These are phyloP conservation scores for Xylota sylvarum DNA, from an alignment of 2,888 invertebrate species.

Conservation along the genomic window DNA sequence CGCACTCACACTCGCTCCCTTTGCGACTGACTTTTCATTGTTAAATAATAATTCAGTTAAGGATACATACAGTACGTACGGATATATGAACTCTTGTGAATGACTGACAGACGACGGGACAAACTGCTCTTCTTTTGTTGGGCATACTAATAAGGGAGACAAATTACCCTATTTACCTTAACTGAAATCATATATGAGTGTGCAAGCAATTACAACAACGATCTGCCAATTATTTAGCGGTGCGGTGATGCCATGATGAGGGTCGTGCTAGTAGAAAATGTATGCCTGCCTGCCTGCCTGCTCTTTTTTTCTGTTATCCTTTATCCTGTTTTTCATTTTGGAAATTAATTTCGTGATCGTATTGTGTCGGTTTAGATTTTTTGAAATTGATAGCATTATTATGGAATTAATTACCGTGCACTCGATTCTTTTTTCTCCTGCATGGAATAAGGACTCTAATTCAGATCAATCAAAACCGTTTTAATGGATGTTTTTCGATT, in stretches of 20 bases:
- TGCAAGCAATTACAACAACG: conserved; percentile 74
- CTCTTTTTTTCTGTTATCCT: conserved; percentile 58
- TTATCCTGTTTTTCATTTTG: conserved; percentile 22
- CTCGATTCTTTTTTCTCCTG: conserved; percentile 33
- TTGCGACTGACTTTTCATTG: conserved; percentile 72
- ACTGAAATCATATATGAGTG: conserved; percentile 76
- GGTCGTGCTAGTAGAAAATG: conserved; percentile 48
- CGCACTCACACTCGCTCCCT: conserved; percentile 65
- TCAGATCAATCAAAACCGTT: not conserved
- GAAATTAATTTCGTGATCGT: conserved; percentile 47
- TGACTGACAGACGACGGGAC: conserved; percentile 60
- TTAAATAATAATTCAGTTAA: conserved; percentile 75
- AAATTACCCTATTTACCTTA: conserved; percentile 77
- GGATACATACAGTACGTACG: conserved; percentile 31
- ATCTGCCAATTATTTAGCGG: conserved; percentile 76
- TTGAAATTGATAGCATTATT: conserved; percentile 70
- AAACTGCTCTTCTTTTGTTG: conserved; percentile 65
- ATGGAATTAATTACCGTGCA: conserved; percentile 55
- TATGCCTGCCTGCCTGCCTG: conserved; percentile 54
- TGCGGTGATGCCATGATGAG: conserved; percentile 56
- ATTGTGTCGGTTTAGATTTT: conserved; percentile 73
- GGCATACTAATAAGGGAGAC: conserved; percentile 72
- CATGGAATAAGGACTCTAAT: too few relatives aligned
- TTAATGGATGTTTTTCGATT: too few relatives aligned
- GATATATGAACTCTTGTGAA: conserved; percentile 37